Percentiles rank a stretch among this genome's conserved stretches.
These are phyloP conservation scores for Agrochola lychnidis DNA, from an alignment of 2,888 invertebrate genomes.

Conservation along the genomic window DNA sequence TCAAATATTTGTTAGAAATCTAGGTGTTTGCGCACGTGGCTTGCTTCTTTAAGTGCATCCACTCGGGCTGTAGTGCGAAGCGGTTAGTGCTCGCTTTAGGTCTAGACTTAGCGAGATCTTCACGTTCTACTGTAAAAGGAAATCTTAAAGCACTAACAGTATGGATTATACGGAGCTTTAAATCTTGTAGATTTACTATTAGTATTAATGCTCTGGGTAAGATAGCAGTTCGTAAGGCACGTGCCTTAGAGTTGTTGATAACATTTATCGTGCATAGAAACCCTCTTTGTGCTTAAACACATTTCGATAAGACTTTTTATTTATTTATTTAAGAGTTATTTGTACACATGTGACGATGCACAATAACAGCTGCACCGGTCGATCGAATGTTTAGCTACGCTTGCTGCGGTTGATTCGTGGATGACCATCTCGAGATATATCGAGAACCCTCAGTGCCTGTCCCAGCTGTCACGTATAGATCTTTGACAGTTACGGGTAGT, in stretches of 20 bases:
- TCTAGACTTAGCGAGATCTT: conserved; percentile 22
- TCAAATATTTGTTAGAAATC: conserved; percentile 53
- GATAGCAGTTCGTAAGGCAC: conserved; percentile 13
- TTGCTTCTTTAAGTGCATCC: conserved; percentile 47
- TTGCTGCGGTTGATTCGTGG: neutral
- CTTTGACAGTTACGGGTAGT: too few relatives aligned
- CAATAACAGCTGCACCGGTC: neutral
- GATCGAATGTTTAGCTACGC: neutral
- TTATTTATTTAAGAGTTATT: neutral
- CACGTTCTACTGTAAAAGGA: conserved; percentile 37
- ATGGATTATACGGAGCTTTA: conserved; percentile 48
- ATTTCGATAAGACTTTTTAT: neutral
- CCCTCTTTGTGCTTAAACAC: neutral
- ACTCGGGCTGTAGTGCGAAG: conserved; percentile 20
- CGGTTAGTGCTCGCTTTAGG: conserved; percentile 49
- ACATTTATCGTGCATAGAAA: neutral
- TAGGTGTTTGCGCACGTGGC: conserved; percentile 52
- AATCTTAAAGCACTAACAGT: conserved; percentile 40
- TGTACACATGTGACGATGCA: neutral
- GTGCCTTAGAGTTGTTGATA: conserved; percentile 20
- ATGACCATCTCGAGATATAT: neutral
- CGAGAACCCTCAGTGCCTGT: neutral
- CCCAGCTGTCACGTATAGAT: neutral
- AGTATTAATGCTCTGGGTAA: conserved; percentile 17
- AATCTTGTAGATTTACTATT: conserved; percentile 41